phyloP scores from a whole-genome alignment of 2,113 vertebrate genomes.

The Hypanus sabinus region DNA sequence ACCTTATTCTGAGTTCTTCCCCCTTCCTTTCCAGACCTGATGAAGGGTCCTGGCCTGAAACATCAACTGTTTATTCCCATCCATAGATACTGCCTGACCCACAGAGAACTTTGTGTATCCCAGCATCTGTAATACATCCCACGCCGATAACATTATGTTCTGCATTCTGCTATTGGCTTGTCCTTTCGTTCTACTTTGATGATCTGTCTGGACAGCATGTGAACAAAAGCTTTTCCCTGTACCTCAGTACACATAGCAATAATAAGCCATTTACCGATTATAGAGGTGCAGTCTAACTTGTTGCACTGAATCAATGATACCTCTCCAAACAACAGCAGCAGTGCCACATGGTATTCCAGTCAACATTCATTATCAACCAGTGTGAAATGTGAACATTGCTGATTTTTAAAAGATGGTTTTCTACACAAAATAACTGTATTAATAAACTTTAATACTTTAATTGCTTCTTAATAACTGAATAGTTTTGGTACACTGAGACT shows the following conservation, averaged over 20 bases:
- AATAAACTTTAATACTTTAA: not conserved
- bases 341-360: not conserved
- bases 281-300: not conserved
- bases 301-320: not conserved
- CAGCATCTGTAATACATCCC: no score
- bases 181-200: no score
- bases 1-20: no score
- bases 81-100: no score
- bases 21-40: no score
- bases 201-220: no score
- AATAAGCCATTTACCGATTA: no score
- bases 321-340: not conserved
- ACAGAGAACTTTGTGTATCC: no score
- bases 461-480: not conserved
- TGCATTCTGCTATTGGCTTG: no score
- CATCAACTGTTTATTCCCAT: no score
- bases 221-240: not conserved
- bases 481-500: not conserved
- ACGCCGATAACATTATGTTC: no score
- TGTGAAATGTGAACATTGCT: not conserved
- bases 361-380: not conserved
- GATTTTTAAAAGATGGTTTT: not conserved
- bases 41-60: no score
- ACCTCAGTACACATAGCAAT: not conserved
- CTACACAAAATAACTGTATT: not conserved